A percentile compares a stretch with the other conserved stretches of the same genome.
These are phyloP conservation scores for Leptinotarsa defecta DNA, from an alignment of 1,140 invertebrate genomes.

Conservation along the genomic window DNA sequence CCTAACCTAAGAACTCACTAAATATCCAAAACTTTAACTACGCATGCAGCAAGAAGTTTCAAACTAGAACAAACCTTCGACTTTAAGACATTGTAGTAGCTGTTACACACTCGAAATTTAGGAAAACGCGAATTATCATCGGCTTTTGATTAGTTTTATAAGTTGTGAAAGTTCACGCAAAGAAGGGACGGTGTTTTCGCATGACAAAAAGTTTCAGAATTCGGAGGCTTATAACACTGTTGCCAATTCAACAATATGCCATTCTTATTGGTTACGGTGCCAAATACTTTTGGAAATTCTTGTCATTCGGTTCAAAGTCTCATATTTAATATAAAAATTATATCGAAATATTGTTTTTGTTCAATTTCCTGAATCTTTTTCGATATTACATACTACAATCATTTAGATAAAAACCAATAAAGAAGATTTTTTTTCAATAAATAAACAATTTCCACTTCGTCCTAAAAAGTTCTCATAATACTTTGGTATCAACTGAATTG, in stretches of 20 bases:
- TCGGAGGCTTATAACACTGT: constrained; percentile 35
- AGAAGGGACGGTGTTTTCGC: constrained; percentile 34
- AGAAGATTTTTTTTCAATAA: no score
- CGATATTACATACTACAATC: no score
- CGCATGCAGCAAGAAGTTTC: constrained; percentile 14
- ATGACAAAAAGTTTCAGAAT: constrained; percentile 42
- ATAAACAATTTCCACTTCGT: no score
- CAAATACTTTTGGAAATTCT: no score
- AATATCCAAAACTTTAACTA: constrained; percentile 26
- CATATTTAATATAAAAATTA: no score
- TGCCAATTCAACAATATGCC: constrained; percentile 22
- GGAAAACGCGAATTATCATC: constrained; percentile 12
- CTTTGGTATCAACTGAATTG: no score
- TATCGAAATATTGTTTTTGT: no score
- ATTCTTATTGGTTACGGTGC: no score
- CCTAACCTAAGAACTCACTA: constrained; percentile 34
- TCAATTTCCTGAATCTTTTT: no score
- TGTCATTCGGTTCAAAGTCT: no score
- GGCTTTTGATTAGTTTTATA: constrained; percentile 31
- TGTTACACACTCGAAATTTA: constrained; percentile 18
- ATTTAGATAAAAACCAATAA: no score
- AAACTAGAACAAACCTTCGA: constrained; percentile 11
- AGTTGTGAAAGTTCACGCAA: constrained; percentile 34
- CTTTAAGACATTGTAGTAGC: neutral
- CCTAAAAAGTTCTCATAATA: no score